These are phyloP conservation scores for Pseudopodoces humilis DNA, from an alignment of 2,113 vertebrate species.

Conservation along the genomic window DNA sequence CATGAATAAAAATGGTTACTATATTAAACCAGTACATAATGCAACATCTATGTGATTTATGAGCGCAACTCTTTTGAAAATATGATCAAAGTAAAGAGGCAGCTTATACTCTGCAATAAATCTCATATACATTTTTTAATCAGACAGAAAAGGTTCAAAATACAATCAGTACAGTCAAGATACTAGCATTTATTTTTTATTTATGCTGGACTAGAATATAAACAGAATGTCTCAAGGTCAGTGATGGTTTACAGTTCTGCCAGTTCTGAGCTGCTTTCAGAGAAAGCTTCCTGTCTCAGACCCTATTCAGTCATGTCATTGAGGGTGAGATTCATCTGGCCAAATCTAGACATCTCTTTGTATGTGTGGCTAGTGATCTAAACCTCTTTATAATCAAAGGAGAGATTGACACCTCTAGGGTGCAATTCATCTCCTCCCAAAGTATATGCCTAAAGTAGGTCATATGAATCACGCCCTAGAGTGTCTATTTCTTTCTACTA, in stretches of 20 bases:
- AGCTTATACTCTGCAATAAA: not conserved
- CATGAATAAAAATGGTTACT: not conserved
- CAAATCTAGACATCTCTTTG: conserved; percentile 9
- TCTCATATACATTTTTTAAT: conserved; percentile 18
- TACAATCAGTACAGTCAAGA: not conserved
- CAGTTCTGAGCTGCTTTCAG: not conserved
- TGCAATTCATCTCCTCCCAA: conserved; percentile 14
- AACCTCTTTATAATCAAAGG: conserved; percentile 29
- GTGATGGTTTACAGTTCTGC: not conserved
- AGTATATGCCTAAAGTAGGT: conserved; percentile 26
- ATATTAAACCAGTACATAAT: conserved; percentile 3
- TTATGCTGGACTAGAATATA: not conserved
- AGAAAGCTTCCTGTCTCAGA: not conserved
- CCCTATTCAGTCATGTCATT: conserved; percentile 16
- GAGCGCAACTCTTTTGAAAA: not conserved
- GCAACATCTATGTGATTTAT: conserved; percentile 17
- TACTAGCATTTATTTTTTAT: not conserved
- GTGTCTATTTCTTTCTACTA: conserved; percentile 1
- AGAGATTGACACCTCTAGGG: conserved; percentile 9
- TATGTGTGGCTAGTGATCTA: not conserved
- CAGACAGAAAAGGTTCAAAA: not conserved
- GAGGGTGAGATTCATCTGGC: conserved; percentile 15
- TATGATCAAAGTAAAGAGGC: conserved; percentile 32
- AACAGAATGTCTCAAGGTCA: conserved; percentile 1
- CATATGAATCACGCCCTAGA: not conserved